Evolutionary conservation across 1,140 invertebrate species (phyloP), one percentile per base, ranked within the genome.

Genomic region (Cydia splendana): DNA sequence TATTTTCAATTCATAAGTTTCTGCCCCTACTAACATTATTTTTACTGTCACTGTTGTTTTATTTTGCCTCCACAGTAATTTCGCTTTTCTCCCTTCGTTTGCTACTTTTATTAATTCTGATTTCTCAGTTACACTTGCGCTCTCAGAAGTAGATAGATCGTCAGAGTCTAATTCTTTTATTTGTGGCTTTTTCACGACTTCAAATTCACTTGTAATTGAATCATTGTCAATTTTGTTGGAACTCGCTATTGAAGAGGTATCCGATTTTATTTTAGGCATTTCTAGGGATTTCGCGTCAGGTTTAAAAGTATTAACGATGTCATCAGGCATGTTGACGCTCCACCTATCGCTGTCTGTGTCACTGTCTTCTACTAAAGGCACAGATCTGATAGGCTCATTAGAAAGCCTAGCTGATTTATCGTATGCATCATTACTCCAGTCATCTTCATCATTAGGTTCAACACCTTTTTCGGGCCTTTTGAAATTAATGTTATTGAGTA

Each of bases 1-100:
- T 2, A 91, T 88, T 20, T 80, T 74, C 6, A 93, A 10, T 38
- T 85, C 75, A 45, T 92, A 93, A 34, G 81, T 38, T 45, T 90
- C 83, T 4, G 85, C 82, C 0, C 84, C 88, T 7, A 87, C 85
- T 48, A 93, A 48, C 75, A 87, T 77, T 42, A 93, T 90, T 83
- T 91, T 93, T 18, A 92, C 76, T 10, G 24, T 74, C 0, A 92
- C 84, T 28, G 74, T 28, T 4, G 53, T 82, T 79, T 85, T 87
- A 42, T 82, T 86, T 79, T 93, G 91, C 2, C 81, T 75, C 91
- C 91, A 93, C 45, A 81, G n/a, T 18, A 92, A 5, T 77, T 89
- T 89, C 0, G 89, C 88, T 69, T 86, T 88, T 24, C 83, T 75
- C 7, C 81, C 38, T 76, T 82, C 65, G 57, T 81, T 81, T 75